Evolutionary conservation across 2,888 invertebrate genomes (phyloP).

Genomic region (Drosophila peninsularis): DNA sequence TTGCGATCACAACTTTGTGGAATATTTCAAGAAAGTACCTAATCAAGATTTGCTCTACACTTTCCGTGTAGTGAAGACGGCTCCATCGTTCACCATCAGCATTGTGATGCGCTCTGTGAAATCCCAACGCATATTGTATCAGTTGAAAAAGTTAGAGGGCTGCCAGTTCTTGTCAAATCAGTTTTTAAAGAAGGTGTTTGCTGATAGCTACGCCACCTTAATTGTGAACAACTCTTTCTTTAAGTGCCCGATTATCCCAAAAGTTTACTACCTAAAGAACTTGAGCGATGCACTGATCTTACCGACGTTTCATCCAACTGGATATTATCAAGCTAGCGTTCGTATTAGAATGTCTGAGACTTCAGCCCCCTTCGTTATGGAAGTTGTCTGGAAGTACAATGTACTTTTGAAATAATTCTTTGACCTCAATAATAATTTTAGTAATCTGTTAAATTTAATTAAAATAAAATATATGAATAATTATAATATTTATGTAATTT

Average conservation of each 20-base stretch:
- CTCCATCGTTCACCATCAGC: constrained; percentile 2
- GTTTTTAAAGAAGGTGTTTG: constrained; percentile 19
- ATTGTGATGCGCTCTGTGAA: constrained; percentile 2
- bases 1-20: constrained; percentile 39
- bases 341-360: constrained; percentile 11
- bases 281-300: not conserved
- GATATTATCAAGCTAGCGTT: constrained; percentile 16
- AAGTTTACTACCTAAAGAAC: constrained; percentile 35
- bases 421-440: no score
- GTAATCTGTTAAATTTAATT: no score
- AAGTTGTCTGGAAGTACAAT: constrained; percentile 31
- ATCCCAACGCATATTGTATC: constrained; percentile 26
- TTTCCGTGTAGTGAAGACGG: constrained; percentile 27
- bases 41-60: not conserved
- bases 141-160: constrained; percentile 29
- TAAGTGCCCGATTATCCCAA: constrained; percentile 36
- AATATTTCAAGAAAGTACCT: constrained; percentile 23
- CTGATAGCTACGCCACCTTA: constrained; percentile 2
- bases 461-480: no score
- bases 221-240: constrained; percentile 25
- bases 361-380: constrained; percentile 18
- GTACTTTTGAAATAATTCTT: not conserved
- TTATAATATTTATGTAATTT: no score
- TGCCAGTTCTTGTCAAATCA: constrained; percentile 45
- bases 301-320: constrained; percentile 29